phyloP scores from a whole-genome alignment of 53 echinoderm and acorn worm genomes.

The Arbacia lixula region DNA sequence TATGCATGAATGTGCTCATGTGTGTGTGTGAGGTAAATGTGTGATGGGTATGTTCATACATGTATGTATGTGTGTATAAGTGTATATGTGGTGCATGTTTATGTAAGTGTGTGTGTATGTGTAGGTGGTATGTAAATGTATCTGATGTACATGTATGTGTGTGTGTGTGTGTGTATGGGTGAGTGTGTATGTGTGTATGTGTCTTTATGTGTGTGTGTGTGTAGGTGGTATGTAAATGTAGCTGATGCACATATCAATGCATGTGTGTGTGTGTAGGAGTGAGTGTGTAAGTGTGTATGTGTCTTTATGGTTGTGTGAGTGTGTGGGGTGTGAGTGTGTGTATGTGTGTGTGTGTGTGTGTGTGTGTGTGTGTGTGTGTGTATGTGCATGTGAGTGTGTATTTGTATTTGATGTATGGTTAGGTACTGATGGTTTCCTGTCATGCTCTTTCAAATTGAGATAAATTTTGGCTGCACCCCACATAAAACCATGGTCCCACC shows the following conservation, averaged over 20 bases:
- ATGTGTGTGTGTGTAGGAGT: not conserved
- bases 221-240: not conserved
- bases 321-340: not conserved
- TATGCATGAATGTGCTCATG: not conserved
- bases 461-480: no score
- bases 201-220: not conserved
- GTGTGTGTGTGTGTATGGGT: not conserved
- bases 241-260: not conserved
- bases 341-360: not conserved
- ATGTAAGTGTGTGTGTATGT: no score
- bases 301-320: not conserved
- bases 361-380: not conserved
- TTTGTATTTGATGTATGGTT: no score
- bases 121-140: no score
- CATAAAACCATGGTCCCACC: no score
- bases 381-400: not conserved
- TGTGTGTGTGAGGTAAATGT: no score
- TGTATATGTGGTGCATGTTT: no score
- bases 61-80: no score
- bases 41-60: no score
- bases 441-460: no score
- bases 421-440: no score
- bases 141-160: no score
- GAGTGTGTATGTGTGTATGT: constrained; percentile 30
- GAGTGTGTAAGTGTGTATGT: not conserved